Evolutionary conservation across 37 sponge, comb jelly and placozoan species (phyloP).

Genomic region (Oopsacas minuta): DNA sequence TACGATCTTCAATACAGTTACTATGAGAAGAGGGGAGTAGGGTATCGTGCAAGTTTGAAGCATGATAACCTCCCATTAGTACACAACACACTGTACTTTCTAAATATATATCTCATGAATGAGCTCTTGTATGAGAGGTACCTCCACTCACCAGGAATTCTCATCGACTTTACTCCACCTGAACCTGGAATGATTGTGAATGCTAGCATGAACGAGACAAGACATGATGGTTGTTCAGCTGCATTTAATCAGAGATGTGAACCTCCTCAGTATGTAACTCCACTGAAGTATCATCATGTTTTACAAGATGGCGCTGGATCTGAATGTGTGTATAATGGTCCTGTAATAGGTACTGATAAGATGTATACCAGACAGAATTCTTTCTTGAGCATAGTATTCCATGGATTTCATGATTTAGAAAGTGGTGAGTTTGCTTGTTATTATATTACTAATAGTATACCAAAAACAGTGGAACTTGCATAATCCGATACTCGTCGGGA

Average conservation of each 20-base stretch:
- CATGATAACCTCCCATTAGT: slow-evolving; percentile 27
- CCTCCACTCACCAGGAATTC: slow-evolving; percentile 41
- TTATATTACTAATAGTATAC: too few species aligned
- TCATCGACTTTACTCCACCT: slow-evolving; percentile 67
- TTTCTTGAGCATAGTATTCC: slow-evolving; percentile 15
- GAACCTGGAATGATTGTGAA: slow-evolving; percentile 31
- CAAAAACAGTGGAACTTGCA: too few species aligned
- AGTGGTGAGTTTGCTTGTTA: neutral
- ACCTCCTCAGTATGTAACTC: neutral
- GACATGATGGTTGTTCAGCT: neutral
- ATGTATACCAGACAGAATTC: slow-evolving; percentile 41
- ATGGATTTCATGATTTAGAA: neutral
- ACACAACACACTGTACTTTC: slow-evolving; percentile 35
- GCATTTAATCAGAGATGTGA: neutral
- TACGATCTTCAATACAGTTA: neutral
- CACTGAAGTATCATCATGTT: slow-evolving; percentile 22
- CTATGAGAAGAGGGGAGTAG: slow-evolving; percentile 15
- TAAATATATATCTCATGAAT: slow-evolving; percentile 48
- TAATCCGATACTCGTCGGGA: too few species aligned
- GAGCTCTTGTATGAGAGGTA: slow-evolving; percentile 36
- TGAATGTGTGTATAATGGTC: slow-evolving; percentile 68
- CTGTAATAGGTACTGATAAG: slow-evolving; percentile 38
- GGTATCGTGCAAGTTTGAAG: slow-evolving; percentile 28
- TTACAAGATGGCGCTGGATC: slow-evolving; percentile 54
- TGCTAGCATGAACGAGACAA: neutral